Base-by-base conservation (phyloP, 2,797 vertebrate genomes). In the Tadarida brasiliensis region DNA sequence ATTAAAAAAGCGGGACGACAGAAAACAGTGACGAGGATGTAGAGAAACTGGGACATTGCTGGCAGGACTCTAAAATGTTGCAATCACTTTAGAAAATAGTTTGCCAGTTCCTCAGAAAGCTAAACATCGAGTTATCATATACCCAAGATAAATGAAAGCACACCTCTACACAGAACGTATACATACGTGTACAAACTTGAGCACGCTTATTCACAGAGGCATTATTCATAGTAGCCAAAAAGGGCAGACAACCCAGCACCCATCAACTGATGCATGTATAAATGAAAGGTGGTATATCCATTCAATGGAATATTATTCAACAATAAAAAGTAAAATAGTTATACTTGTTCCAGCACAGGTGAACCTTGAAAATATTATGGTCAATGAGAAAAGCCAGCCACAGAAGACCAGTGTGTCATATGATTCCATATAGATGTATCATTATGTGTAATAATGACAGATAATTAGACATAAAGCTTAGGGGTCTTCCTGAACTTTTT, bases 401-500 rank as follows among this genome's bases (percentile, higher is more conserved):
- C n/a, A 54, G 84, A 91, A 76, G 4, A 63, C 2, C 6, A 57
- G 0, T 12, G 14, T 28, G 9, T 20, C 14, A 11, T 24, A 54
- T 57, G 20, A 76, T 76, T 85, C 10, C 19, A n/a, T 51, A 61
- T 71, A 57, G 1, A 47, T 39, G 35, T 80, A 84, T 73, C 92
- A 96, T 92, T 97, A 94, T 91, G 44, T 76, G 39, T 91, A 89
- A 96, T 94, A 94, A 96, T 84, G 73, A 93, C 87, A 84, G 93
- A 81, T 94, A 96, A 96, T 85, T 92, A 80, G 76, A 74, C 84
- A 91, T 91, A 93, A 92, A 96, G 35, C 82, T 15, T 92, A 61
- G 96, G 95, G 96, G 93, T 98, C 96, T 90, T 95, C 76, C 81
- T 97, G 73, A 86, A 39, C 89, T 89, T 47, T 89, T 63, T 70